Percentiles rank a stretch among this genome's conserved stretches.
These are phyloP conservation scores for Tanytarsus gracilentus DNA, from an alignment of 2,888 invertebrate genomes.

Conservation along the genomic window DNA sequence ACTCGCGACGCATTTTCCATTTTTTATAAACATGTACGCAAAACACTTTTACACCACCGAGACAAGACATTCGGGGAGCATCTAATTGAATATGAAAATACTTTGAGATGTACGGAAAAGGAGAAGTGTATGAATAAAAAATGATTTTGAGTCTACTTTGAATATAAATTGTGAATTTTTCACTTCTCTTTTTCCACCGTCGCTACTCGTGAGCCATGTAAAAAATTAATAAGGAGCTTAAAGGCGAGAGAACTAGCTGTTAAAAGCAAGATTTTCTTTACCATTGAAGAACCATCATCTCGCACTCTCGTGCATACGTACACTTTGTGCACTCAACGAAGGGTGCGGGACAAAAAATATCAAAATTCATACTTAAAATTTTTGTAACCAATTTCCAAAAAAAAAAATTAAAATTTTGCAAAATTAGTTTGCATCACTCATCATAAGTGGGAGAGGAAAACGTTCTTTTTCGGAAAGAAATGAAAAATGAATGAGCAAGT, in stretches of 20 bases:
- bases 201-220: not conserved
- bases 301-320: too few relatives aligned
- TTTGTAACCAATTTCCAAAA: too few relatives aligned
- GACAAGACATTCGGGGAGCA: too few relatives aligned
- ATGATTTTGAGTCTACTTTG: constrained; percentile 22
- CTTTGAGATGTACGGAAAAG: constrained; percentile 15
- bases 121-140: constrained; percentile 19
- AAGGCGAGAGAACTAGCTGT: not conserved
- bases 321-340: too few relatives aligned
- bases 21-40: too few relatives aligned
- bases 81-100: constrained; percentile 23
- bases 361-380: too few relatives aligned
- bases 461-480: not conserved
- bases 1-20: constrained; percentile 13
- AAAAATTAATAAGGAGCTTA: constrained; percentile 21
- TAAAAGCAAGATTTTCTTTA: not conserved
- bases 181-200: not conserved
- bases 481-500: constrained; percentile 3
- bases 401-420: too few relatives aligned
- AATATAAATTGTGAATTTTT: constrained; percentile 21
- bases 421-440: too few relatives aligned
- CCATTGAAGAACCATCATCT: too few relatives aligned
- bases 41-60: too few relatives aligned
- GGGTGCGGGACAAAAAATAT: too few relatives aligned
- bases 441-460: not conserved